These are phyloP conservation scores for Coptotermes formosanus DNA, from an alignment of 1,140 invertebrate species.

Conservation along the genomic window DNA sequence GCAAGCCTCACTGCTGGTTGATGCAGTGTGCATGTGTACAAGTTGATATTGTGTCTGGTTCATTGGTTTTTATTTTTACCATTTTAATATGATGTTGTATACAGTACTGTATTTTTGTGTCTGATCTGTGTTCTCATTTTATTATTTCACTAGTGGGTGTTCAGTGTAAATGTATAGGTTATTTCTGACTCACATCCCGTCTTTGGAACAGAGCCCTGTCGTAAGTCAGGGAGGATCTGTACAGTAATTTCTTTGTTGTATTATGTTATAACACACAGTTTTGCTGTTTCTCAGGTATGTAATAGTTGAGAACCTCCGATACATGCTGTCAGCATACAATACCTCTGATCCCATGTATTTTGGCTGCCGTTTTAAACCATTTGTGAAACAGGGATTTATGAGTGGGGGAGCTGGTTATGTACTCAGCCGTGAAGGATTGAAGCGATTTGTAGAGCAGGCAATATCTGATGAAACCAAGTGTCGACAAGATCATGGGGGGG, in stretches of 20 bases:
- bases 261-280: background rate
- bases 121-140: too few relatives aligned
- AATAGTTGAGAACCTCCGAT: constrained; percentile 86
- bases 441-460: constrained; percentile 69
- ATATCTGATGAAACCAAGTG: constrained; percentile 68
- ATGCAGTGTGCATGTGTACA: too few relatives aligned
- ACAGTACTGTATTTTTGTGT: too few relatives aligned
- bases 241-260: background rate
- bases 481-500: constrained; percentile 68
- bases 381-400: constrained; percentile 89
- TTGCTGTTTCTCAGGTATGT: constrained; percentile 67
- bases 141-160: too few relatives aligned
- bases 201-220: too few relatives aligned
- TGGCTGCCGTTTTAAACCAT: constrained; percentile 86
- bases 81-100: too few relatives aligned
- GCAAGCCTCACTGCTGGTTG: too few relatives aligned
- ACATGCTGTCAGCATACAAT: constrained; percentile 76
- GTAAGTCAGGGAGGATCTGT: too few relatives aligned
- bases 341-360: constrained; percentile 77
- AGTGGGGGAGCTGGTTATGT: constrained; percentile 93
- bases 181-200: too few relatives aligned
- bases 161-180: too few relatives aligned
- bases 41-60: too few relatives aligned
- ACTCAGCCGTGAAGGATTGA: constrained; percentile 75
- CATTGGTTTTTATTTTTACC: too few relatives aligned